Conservation (phyloP, 2,888 invertebrate species). For the Agriopis aurantiaria region DNA sequence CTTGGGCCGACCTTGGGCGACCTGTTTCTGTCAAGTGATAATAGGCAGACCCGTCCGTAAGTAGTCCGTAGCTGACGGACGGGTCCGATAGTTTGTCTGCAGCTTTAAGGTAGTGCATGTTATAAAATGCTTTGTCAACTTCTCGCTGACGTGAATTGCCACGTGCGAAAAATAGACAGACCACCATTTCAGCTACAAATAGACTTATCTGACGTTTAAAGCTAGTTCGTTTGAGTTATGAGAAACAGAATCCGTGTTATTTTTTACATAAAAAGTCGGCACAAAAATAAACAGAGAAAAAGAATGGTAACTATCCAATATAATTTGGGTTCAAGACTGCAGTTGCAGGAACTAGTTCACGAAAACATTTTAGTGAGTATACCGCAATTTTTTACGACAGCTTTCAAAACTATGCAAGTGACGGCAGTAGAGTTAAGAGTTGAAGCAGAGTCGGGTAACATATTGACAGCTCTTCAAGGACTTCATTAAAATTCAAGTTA, state of each 20-base stretch:
- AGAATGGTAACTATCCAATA: slow-evolving; percentile 25
- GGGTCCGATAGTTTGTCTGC: no score
- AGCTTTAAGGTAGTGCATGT: no score
- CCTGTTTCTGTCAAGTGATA: no score
- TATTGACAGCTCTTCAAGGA: no score
- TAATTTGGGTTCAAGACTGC: not conserved
- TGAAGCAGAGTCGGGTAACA: no score
- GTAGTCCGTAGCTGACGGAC: no score
- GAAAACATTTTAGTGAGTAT: not conserved
- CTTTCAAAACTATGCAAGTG: no score
- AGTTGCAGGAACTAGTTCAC: not conserved
- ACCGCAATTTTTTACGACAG: no score
- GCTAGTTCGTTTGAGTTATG: slow-evolving; percentile 6
- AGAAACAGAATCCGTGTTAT: slow-evolving; percentile 39
- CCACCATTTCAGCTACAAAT: not conserved
- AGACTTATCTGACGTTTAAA: not conserved
- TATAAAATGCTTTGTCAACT: not conserved
- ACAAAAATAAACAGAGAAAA: slow-evolving; percentile 2
- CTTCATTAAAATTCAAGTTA: not conserved
- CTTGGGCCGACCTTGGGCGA: no score
- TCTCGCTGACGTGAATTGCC: not conserved
- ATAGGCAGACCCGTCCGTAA: no score
- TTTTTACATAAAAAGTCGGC: slow-evolving; percentile 35
- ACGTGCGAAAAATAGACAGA: not conserved
- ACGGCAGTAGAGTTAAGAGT: no score